Conservation (phyloP, 2,888 invertebrate genomes). For the Aricia artaxerxes region DNA sequence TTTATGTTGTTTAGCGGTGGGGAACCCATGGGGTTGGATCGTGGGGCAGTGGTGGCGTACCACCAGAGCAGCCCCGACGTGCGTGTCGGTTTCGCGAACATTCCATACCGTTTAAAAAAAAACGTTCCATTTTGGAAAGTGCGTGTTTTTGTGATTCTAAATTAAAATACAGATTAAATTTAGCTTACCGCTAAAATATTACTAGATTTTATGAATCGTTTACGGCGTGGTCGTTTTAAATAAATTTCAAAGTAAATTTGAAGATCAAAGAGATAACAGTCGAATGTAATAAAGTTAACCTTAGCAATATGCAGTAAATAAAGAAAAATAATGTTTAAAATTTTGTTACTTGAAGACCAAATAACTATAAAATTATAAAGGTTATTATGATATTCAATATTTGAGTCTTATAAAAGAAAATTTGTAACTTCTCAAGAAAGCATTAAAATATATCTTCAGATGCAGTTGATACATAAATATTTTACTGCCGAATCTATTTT, state of each 20-base stretch:
- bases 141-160: constrained; percentile 13
- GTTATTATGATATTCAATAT: not conserved
- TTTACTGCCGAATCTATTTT: not conserved
- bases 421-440: not conserved
- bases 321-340: not conserved
- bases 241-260: not conserved
- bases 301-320: not conserved
- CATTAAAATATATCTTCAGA: not conserved
- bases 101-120: not conserved
- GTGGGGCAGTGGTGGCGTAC: constrained; percentile 67
- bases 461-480: not conserved
- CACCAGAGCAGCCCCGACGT: constrained; percentile 65
- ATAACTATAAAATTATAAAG: not conserved
- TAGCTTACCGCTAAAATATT: not conserved
- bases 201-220: not conserved
- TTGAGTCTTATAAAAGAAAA: not conserved
- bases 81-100: constrained; percentile 46
- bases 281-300: not conserved
- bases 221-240: not conserved
- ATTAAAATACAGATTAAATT: not conserved
- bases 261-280: not conserved
- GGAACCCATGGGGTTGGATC: constrained; percentile 46
- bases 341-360: not conserved
- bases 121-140: constrained; percentile 1
- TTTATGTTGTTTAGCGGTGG: constrained; percentile 46